phyloP scores from a whole-genome alignment of 2,888 invertebrate species.

The Stratiomys singularior region DNA sequence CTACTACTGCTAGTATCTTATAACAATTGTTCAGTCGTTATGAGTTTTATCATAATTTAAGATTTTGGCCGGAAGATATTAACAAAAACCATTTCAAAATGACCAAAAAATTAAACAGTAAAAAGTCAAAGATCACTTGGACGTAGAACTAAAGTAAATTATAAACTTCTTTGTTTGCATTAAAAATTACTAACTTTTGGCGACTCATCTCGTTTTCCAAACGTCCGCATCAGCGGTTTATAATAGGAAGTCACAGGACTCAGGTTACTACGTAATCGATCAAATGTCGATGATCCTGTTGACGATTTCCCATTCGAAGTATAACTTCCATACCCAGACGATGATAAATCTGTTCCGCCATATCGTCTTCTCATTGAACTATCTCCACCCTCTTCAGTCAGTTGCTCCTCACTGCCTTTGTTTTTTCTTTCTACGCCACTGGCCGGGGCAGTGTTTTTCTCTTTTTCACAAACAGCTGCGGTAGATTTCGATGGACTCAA shows the following conservation, averaged over 20 bases:
- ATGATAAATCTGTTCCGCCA: slow-evolving; percentile 39
- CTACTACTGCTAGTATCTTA: too few relatives aligned
- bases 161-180: too few relatives aligned
- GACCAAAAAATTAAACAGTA: too few relatives aligned
- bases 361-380: slow-evolving; percentile 61
- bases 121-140: too few relatives aligned
- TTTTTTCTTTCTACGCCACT: not conserved
- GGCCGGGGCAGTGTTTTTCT: not conserved
- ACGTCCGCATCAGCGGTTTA: slow-evolving; percentile 63
- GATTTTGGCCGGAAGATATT: too few relatives aligned
- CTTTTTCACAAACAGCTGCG: slow-evolving; percentile 49
- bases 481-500: slow-evolving; percentile 55
- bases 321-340: slow-evolving; percentile 54
- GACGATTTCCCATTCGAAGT: slow-evolving; percentile 56
- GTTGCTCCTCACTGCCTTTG: slow-evolving; percentile 34
- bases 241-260: slow-evolving; percentile 65
- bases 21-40: too few relatives aligned
- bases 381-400: slow-evolving; percentile 53
- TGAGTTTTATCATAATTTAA: too few relatives aligned
- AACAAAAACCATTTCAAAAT: too few relatives aligned
- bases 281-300: slow-evolving; percentile 59
- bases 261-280: slow-evolving; percentile 63
- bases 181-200: slow-evolving; percentile 62
- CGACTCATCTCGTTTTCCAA: slow-evolving; percentile 59
- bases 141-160: too few relatives aligned